Percentiles rank a stretch among this genome's conserved stretches.
phyloP scores from a whole-genome alignment of 2,113 vertebrate genomes.

The Tupaia chinensis region DNA sequence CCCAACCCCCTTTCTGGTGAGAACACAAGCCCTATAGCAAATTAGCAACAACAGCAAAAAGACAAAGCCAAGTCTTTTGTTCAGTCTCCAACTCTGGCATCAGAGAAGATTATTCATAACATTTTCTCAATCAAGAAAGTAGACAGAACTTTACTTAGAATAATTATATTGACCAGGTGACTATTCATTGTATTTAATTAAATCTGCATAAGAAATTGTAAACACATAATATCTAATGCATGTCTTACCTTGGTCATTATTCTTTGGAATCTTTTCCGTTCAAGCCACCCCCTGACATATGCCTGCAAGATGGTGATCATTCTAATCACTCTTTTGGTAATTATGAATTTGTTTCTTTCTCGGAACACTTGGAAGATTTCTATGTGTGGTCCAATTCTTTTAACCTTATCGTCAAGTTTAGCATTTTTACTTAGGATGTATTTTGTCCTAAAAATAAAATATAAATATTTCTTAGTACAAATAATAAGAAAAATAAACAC shows the following conservation, averaged over 20 bases:
- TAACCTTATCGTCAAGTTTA: slow-evolving; percentile 67
- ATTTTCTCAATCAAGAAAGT: background rate
- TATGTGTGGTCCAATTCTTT: slow-evolving; percentile 71
- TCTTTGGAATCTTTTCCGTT: slow-evolving; percentile 54
- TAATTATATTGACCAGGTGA: background rate
- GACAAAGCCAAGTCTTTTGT: background rate
- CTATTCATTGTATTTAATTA: background rate
- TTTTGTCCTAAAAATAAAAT: slow-evolving; percentile 66
- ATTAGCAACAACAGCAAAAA: too few species aligned
- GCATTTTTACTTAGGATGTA: background rate
- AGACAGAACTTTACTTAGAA: background rate
- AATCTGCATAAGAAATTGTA: background rate
- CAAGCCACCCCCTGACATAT: slow-evolving; percentile 65
- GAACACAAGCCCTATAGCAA: too few species aligned
- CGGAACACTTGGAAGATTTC: slow-evolving; percentile 74
- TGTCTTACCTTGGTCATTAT: slow-evolving; percentile 66
- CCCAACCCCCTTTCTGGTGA: too few species aligned
- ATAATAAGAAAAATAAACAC: slow-evolving; percentile 39
- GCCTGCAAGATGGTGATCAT: slow-evolving; percentile 66
- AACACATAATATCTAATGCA: background rate
- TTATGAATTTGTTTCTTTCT: background rate
- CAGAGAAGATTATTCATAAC: background rate
- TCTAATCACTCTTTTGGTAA: slow-evolving; percentile 29
- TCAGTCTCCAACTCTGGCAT: background rate
- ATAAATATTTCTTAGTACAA: background rate